Conservation (phyloP, 2,888 invertebrate genomes). For the Cremastinae sp. region DNA sequence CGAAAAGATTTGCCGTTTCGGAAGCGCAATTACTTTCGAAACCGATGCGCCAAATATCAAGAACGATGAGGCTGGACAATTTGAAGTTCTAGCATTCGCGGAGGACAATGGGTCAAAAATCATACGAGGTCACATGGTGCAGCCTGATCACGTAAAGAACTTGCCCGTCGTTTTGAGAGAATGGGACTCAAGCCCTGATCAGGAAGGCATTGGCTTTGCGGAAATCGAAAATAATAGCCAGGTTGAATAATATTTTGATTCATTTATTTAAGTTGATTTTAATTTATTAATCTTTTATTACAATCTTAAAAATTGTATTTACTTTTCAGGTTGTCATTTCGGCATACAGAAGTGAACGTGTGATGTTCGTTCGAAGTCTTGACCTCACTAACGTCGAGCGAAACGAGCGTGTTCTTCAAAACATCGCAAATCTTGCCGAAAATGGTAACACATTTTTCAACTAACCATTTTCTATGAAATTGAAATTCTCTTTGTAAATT, state of each 20-base stretch:
- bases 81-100: conserved; percentile 7
- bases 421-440: conserved; percentile 69
- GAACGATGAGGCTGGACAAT: background rate
- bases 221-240: conserved; percentile 67
- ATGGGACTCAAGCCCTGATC: conserved; percentile 69
- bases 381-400: conserved; percentile 65
- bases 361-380: conserved; percentile 68
- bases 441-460: conserved; percentile 64
- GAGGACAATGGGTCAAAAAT: background rate
- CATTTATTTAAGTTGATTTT: background rate
- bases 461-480: too few species aligned
- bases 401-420: conserved; percentile 67
- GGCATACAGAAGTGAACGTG: conserved; percentile 64
- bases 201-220: conserved; percentile 65
- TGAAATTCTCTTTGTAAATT: too few species aligned
- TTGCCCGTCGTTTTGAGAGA: conserved; percentile 61
- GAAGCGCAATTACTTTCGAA: conserved; percentile 42
- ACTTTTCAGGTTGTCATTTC: conserved; percentile 69
- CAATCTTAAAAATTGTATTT: conserved; percentile 12
- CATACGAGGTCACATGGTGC: conserved; percentile 15
- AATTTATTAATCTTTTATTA: conserved; percentile 14
- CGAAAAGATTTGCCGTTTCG: conserved; percentile 62
- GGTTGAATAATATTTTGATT: conserved; percentile 58
- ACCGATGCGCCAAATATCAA: background rate
- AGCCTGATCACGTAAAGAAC: conserved; percentile 3